Evolutionary conservation across 2,797 vertebrate genomes (phyloP).

Genomic region (Cetoscarus ocellatus): DNA sequence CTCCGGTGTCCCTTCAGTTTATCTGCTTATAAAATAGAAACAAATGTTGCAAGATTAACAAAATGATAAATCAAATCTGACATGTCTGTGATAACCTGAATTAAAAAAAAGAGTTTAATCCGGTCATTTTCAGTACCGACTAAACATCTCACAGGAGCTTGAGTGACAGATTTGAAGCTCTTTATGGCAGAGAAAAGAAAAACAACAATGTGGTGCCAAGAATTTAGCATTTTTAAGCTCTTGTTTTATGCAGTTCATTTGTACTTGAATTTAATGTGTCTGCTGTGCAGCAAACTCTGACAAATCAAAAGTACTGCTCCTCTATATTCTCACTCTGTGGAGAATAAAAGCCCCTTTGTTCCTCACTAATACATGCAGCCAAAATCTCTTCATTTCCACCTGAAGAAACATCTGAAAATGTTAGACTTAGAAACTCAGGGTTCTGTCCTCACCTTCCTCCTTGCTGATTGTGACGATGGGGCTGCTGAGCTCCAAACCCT

Average conservation of each 20-base stretch:
- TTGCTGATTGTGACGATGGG: conserved; percentile 85
- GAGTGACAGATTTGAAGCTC: background rate
- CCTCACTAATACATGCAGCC: background rate
- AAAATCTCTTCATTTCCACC: conserved; percentile 19
- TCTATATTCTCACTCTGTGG: conserved; percentile 3
- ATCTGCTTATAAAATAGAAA: no score
- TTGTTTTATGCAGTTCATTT: background rate
- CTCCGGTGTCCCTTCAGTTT: no score
- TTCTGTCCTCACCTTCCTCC: conserved; percentile 87
- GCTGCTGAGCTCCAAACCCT: conserved; percentile 93
- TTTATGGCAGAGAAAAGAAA: background rate
- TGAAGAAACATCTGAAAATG: conserved; percentile 17
- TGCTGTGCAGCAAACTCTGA: conserved; percentile 10
- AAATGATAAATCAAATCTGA: no score
- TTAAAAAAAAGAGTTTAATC: no score
- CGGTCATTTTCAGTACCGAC: no score
- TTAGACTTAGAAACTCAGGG: conserved; percentile 12
- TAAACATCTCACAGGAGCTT: no score
- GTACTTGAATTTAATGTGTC: background rate
- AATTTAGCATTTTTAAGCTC: background rate
- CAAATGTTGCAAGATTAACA: no score
- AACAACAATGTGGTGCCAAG: background rate
- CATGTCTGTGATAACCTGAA: no score
- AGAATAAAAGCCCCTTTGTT: conserved; percentile 22
- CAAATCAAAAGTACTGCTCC: conserved; percentile 26